A percentile compares a stretch with the other conserved stretches of the same genome.
Conservation (phyloP, 2,888 invertebrate species). For the Tortricodes alternella region DNA sequence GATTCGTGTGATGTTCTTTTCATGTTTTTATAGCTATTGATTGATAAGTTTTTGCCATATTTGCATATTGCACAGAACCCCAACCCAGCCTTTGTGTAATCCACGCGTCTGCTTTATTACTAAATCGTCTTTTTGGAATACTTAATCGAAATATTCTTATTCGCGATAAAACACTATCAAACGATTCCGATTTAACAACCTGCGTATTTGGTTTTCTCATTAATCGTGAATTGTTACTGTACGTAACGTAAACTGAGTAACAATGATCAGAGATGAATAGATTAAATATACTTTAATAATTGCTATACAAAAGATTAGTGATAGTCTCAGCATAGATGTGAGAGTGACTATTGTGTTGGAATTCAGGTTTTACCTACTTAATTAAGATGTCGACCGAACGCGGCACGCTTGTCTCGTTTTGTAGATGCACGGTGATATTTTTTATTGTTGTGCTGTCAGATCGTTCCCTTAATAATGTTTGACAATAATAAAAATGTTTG, state of each 20-base stretch:
- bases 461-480: constrained; percentile 32
- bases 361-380: constrained; percentile 29
- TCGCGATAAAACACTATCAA: too few relatives aligned
- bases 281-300: constrained; percentile 20
- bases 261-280: constrained; percentile 34
- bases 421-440: constrained; percentile 8
- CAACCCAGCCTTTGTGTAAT: too few relatives aligned
- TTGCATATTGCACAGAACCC: too few relatives aligned
- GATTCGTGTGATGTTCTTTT: background rate
- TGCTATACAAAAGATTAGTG: constrained; percentile 19
- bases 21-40: background rate
- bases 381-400: constrained; percentile 31
- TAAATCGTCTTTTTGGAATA: too few relatives aligned
- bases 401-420: background rate
- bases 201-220: constrained; percentile 32
- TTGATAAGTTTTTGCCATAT: too few relatives aligned
- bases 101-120: too few relatives aligned
- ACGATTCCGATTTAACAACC: too few relatives aligned
- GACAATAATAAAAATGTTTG: constrained; percentile 34
- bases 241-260: constrained; percentile 33
- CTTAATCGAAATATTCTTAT: too few relatives aligned
- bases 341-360: constrained; percentile 14
- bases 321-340: constrained; percentile 7
- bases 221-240: constrained; percentile 37
- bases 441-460: constrained; percentile 20